These are phyloP conservation scores for Drosophila lacertosa DNA, from an alignment of 1,140 invertebrate species.

Conservation along the genomic window DNA sequence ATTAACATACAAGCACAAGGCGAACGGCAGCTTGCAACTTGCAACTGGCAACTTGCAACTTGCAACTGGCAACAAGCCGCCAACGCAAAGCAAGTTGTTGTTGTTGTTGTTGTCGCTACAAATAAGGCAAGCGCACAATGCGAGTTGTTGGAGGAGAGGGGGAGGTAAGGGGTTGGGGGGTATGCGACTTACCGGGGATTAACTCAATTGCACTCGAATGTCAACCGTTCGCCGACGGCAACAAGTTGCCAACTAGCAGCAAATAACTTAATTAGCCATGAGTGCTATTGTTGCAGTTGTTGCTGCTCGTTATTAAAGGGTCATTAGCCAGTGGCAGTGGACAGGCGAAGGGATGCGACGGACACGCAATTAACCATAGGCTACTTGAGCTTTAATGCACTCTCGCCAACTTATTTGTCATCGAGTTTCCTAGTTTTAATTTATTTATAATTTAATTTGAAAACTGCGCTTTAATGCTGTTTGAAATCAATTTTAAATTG, in stretches of 20 bases:
- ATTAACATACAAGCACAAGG: constrained; percentile 73
- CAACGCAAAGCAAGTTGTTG: constrained; percentile 44
- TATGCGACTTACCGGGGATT: constrained; percentile 69
- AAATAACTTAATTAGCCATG: constrained; percentile 78
- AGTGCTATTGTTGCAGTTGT: constrained; percentile 39
- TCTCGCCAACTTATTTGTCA: not conserved
- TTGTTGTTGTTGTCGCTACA: constrained; percentile 68
- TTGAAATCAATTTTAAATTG: no score
- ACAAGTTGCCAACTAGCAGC: constrained; percentile 76
- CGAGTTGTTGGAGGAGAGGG: constrained; percentile 36
- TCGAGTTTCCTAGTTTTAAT: not conserved
- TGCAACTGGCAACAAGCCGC: constrained; percentile 25
- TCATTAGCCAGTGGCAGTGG: constrained; percentile 29
- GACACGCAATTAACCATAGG: constrained; percentile 12
- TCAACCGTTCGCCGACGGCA: constrained; percentile 72
- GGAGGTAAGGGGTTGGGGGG: constrained; percentile 6
- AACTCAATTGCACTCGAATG: constrained; percentile 81
- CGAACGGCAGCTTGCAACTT: constrained; percentile 2
- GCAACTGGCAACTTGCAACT: constrained; percentile 6
- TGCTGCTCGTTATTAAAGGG: constrained; percentile 29
- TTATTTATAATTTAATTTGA: no score
- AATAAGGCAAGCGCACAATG: constrained; percentile 76
- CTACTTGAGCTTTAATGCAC: not conserved
- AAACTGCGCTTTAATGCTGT: no score
- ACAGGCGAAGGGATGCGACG: constrained; percentile 29